A percentile compares a stretch with the other conserved stretches of the same genome.
Conservation (phyloP, 2,888 invertebrate genomes). For the Microplitis manilae region DNA sequence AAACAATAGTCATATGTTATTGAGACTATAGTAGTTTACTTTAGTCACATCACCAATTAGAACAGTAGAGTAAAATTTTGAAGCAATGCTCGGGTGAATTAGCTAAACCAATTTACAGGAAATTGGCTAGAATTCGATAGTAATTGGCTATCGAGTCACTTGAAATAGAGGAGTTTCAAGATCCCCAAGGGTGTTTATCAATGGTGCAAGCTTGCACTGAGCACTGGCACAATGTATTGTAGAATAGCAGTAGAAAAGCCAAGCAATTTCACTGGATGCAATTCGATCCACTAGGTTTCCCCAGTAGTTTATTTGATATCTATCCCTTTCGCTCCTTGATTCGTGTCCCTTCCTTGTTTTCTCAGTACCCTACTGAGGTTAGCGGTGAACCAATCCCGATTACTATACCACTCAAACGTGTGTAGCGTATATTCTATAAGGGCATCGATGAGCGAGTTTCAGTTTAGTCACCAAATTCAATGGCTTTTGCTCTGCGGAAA, state of each 20-base stretch:
- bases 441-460: slow-evolving; percentile 36
- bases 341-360: slow-evolving; percentile 7
- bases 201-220: slow-evolving; percentile 1
- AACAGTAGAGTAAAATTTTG: neutral
- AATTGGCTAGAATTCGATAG: slow-evolving; percentile 7
- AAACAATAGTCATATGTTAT: no score
- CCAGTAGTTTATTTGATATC: slow-evolving; percentile 15
- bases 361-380: slow-evolving; percentile 16
- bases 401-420: slow-evolving; percentile 41
- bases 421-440: neutral
- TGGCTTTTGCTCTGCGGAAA: slow-evolving; percentile 23
- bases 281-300: slow-evolving; percentile 7
- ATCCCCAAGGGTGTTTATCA: slow-evolving; percentile 1
- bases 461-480: slow-evolving; percentile 45
- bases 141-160: slow-evolving; percentile 5
- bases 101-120: neutral
- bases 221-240: slow-evolving; percentile 1
- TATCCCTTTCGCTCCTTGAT: slow-evolving; percentile 10
- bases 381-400: slow-evolving; percentile 51
- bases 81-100: neutral
- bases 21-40: neutral
- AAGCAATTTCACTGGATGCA: slow-evolving; percentile 13
- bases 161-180: slow-evolving; percentile 1
- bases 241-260: slow-evolving; percentile 6
- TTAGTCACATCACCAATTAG: neutral